phyloP scores from a whole-genome alignment of 2,113 vertebrate species.

The Felis chaus region DNA sequence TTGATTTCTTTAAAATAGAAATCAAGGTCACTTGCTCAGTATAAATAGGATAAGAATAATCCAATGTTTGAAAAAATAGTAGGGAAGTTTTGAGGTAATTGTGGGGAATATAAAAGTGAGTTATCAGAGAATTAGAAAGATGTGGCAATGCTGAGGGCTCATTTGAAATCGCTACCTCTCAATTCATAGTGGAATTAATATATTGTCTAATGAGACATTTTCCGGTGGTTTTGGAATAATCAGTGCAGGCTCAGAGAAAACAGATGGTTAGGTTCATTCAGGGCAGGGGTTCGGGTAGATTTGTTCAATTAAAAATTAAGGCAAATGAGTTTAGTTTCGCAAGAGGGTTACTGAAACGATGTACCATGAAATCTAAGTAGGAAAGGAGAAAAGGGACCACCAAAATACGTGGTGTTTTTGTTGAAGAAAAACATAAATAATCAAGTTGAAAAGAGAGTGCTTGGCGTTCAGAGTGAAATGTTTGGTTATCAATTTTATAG shows the following conservation, averaged over 20 bases:
- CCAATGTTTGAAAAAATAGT: not conserved
- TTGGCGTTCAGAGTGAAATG: not conserved
- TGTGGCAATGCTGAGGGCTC: not conserved
- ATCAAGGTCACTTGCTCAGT: not conserved
- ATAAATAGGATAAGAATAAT: not conserved
- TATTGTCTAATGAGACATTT: not conserved
- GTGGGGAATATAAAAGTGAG: not conserved
- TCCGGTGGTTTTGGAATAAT: not conserved
- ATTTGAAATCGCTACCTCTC: not conserved
- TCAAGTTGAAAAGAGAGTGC: not conserved
- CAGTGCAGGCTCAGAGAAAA: slow-evolving; percentile 19
- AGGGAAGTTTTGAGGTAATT: not conserved
- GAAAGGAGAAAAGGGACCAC: not conserved
- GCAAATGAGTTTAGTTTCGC: not conserved
- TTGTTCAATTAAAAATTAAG: slow-evolving; percentile 32
- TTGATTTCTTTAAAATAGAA: not conserved
- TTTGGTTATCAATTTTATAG: not conserved
- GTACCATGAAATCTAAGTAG: not conserved
- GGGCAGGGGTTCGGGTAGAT: not conserved
- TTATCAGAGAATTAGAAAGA: not conserved
- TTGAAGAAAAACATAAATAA: not conserved
- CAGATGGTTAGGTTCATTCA: slow-evolving; percentile 41
- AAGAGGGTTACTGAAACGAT: not conserved
- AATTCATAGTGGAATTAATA: not conserved
- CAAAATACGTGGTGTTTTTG: not conserved